Base-by-base conservation (phyloP, 2,797 vertebrate species). In the Buphagus erythrorhynchus region DNA sequence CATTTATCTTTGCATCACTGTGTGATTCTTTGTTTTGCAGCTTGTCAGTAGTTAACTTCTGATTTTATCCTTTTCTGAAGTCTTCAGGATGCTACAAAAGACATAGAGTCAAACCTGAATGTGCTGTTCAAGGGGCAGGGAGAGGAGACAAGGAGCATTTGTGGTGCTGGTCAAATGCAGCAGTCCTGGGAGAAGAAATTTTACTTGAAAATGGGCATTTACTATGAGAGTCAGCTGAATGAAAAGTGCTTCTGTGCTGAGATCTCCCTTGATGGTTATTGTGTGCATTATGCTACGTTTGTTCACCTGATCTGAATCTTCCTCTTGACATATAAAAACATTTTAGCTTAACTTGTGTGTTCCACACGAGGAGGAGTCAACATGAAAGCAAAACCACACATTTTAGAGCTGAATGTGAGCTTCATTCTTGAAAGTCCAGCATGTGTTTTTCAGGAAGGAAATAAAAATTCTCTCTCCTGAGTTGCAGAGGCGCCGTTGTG, bases 401-500 rank as follows among this genome's bases (percentile, higher is more conserved):
- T 16, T 29, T 46, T 21, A 8, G 21, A 36, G 6, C 13, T 24
- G 13, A 73, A 9, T 0, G 16, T 33, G 20, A 48, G 10, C 49
- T 58, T 52, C 20, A 1, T 22, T 46, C 75, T n/a, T 26, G 16
- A 31, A 51, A 43, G 29, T 35, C 43, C 43, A 74, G 11, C 52
- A 1, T 2, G 1, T 1, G 26, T 26, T 74, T 69, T 55, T 68
- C 36, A 7, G 22, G 29, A 20, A 26, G 42, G 51, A 49, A 31
- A 7, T 21, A 6, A 38, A 35, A 52, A 3, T 3, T 2, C 0
- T 45, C 33, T 46, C 48, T 69, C 4, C n/a, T 18, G 65, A 69
- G 25, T 5, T 57, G 40, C 24, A 16, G 12, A 0, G 1, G 31
- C 0, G 1, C 58, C 19, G 15, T 0, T n/a, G 1, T n/a, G 19